Evolutionary conservation across 2,888 invertebrate genomes (phyloP), one percentile per base, ranked within the genome.

Genomic region (Elmis aenea): DNA sequence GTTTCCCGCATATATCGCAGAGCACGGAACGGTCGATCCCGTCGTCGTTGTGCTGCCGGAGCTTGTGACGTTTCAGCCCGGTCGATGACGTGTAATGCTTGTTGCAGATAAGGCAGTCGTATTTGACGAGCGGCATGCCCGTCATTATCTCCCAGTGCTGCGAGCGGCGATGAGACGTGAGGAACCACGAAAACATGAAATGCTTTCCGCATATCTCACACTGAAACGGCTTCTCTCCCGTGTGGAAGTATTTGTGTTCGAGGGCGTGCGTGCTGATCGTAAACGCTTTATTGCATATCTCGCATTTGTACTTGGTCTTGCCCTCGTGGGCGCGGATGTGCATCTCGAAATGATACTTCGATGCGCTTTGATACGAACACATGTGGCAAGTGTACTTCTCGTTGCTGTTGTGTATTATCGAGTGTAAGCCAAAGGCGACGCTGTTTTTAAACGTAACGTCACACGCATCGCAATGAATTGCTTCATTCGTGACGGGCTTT

Each of bases 1-100:
- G 66, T 45, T 77, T 77, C 0, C 76, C 77, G 37, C 78, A 78
- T 3, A 72, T 61, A 38, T 77, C 76, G 40, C 78, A 78, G 0
- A 76, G 61, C 30, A 4, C 10, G 9, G 3, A 11, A 69, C 68
- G n/a, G 64, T 57, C 11, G 55, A 56, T 14, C 33, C 59, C 61
- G 22, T 68, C 57, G 23, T 58, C 66, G 30, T 59, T 59, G 41
- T 61, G 61, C 21, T 58, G 57, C 29, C 57, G 57, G 11, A 58
- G 40, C 27, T 59, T 73, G 41, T 76, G 75, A 6, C 66, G 51
- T 22, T 58, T 62, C 3, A 63, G 46, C 15, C 67, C 67, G 2
- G 62, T 56, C 6, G 60, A 58, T 2, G 67, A 59, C 2, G 61
- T 57, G 42, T 68, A 70, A 31, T 65, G 62, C 15, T 69, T 62